A percentile compares a stretch with the other conserved stretches of the same genome.
These are phyloP conservation scores for Euzophera pinguis DNA, from an alignment of 2,888 invertebrate species.

Conservation along the genomic window DNA sequence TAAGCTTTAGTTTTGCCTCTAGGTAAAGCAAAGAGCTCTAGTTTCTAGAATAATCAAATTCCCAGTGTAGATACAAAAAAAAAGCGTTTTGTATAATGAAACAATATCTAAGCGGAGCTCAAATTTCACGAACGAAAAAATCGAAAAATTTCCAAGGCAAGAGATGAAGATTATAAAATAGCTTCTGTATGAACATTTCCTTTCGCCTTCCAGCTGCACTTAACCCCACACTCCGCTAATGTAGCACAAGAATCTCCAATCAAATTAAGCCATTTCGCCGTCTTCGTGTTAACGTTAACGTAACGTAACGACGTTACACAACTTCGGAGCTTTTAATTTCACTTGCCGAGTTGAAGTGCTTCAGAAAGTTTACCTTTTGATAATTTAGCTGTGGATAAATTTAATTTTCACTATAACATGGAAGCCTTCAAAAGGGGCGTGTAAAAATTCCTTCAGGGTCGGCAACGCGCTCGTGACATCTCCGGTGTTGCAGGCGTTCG, in stretches of 20 bases:
- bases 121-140: too few species aligned
- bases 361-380: not conserved
- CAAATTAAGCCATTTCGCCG: conserved; percentile 36
- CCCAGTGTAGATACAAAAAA: too few species aligned
- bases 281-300: conserved; percentile 5
- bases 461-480: too few species aligned
- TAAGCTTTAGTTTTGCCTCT: too few species aligned
- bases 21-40: too few species aligned
- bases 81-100: too few species aligned
- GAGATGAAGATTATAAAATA: not conserved
- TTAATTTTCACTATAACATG: conserved; percentile 2
- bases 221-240: conserved; percentile 35
- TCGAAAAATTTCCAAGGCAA: too few species aligned
- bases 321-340: conserved; percentile 11
- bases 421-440: too few species aligned
- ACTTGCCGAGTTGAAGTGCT: conserved; percentile 7
- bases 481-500: too few species aligned
- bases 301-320: conserved; percentile 17
- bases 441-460: too few species aligned
- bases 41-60: too few species aligned
- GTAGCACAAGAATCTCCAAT: conserved; percentile 42
- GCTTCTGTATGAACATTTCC: not conserved
- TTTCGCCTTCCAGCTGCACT: conserved; percentile 43
- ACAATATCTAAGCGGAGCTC: too few species aligned
- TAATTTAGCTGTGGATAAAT: not conserved